Base-by-base conservation (phyloP, 2,888 invertebrate species). In the Maniola hyperantus region DNA sequence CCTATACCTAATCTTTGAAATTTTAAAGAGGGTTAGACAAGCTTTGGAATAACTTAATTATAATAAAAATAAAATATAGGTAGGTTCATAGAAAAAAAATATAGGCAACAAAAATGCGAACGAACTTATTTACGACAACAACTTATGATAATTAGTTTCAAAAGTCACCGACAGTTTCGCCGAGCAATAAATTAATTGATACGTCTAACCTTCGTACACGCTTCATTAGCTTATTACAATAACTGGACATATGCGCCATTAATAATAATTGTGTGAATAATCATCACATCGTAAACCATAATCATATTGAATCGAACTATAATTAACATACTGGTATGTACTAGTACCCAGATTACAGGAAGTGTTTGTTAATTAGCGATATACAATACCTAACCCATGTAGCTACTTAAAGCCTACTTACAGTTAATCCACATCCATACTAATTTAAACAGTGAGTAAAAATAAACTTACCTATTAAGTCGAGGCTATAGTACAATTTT, bases 151-250 rank as follows among this genome's bases (percentile, higher is more conserved):
- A n/a, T n/a, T n/a, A 46, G n/a, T 15, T 46, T 46, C 6, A 15
- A 46, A 46, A 48, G n/a, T 46, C 6, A 0, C 6, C n/a, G 6
- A 46, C 44, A 15, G 44, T 5, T 46, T 10, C 15, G 15, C 6
- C 11, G 15, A 36, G 55, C n/a, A 39, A 36, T 55, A 55, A 36
- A 54, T 54, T 36, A 54, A 36, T 54, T 54, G 15, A 53, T 15
- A 13, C n/a, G 51, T 13, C n/a, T 39, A 36, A 39, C 36, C 55
- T 55, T 39, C 36, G 36, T 6, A 11, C 36, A 54, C 18, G 18
- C 34, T 36, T 54, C 36, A 54, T 54, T 54, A 55, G 54, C 15
- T 55, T 55, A 55, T 55, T 55, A 36, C 36, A 55, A 18, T 55
- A 15, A 15, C 36, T 55, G 7, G 6, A 36, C 54, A 54, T 7